These are phyloP conservation scores for Bilobella aurantiaca DNA, from an alignment of 1,140 invertebrate genomes.

Conservation along the genomic window DNA sequence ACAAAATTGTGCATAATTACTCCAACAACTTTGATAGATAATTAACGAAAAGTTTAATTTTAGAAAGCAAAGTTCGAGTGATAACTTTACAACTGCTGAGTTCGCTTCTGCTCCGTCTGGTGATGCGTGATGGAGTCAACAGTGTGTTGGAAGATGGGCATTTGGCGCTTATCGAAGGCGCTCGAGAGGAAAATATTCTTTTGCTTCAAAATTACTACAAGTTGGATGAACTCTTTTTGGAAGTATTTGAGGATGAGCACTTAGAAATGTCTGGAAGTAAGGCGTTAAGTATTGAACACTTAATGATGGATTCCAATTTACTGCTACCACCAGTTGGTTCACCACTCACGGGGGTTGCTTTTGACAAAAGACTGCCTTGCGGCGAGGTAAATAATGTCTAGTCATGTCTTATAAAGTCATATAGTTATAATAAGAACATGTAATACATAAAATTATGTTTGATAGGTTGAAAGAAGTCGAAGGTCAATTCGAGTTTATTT, in stretches of 20 bases:
- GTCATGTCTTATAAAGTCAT: too few relatives aligned
- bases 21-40: too few relatives aligned
- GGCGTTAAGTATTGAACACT: slow-evolving; percentile 79
- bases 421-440: too few relatives aligned
- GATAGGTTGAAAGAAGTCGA: slow-evolving; percentile 78
- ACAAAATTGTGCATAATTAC: too few relatives aligned
- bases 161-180: slow-evolving; percentile 59
- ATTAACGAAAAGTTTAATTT: too few relatives aligned
- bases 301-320: slow-evolving; percentile 94
- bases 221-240: slow-evolving; percentile 95
- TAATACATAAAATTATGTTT: slow-evolving; percentile 18
- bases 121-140: slow-evolving; percentile 41
- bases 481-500: slow-evolving; percentile 91
- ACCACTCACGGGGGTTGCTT: slow-evolving; percentile 89
- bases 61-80: slow-evolving; percentile 64
- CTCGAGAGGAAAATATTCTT: slow-evolving; percentile 73
- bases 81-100: slow-evolving; percentile 83
- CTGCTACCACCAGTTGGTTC: slow-evolving; percentile 91
- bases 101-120: slow-evolving; percentile 57
- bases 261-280: slow-evolving; percentile 72
- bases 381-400: slow-evolving; percentile 60
- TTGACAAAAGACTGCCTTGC: slow-evolving; percentile 86
- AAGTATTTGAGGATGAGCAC: slow-evolving; percentile 97
- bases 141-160: slow-evolving; percentile 52
- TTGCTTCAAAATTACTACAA: slow-evolving; percentile 87